Percentiles rank a stretch among this genome's conserved stretches.
Conservation (phyloP, 1,140 invertebrate genomes). For the Pantala flavescens region DNA sequence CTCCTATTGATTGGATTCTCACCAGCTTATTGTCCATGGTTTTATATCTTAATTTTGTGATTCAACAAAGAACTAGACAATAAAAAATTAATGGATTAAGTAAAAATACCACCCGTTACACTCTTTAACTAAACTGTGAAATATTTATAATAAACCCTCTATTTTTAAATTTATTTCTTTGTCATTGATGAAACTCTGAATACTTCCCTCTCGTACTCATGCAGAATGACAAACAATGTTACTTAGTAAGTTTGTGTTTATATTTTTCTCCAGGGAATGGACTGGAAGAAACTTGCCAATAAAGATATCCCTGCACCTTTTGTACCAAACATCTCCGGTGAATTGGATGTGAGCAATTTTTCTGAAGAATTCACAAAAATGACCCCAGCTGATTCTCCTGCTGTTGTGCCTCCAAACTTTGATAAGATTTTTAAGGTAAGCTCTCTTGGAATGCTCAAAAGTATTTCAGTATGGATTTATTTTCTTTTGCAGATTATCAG, state of each 20-base stretch:
- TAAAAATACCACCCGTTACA: too few species aligned
- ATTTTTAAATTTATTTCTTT: too few species aligned
- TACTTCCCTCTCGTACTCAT: too few species aligned
- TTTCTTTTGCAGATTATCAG: neutral
- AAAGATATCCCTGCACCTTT: slow-evolving; percentile 71
- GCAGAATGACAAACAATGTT: slow-evolving; percentile 14
- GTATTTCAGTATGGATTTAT: neutral
- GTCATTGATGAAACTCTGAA: too few species aligned
- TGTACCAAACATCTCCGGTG: slow-evolving; percentile 65
- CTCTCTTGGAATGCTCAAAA: slow-evolving; percentile 23
- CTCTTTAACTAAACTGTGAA: too few species aligned
- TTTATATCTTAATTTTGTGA: too few species aligned
- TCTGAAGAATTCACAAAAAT: slow-evolving; percentile 91
- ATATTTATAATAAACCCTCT: too few species aligned
- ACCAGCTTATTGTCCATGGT: too few species aligned
- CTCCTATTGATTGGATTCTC: too few species aligned
- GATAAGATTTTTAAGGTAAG: slow-evolving; percentile 77
- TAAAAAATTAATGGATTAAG: too few species aligned
- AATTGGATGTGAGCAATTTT: slow-evolving; percentile 91
- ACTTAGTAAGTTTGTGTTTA: neutral
- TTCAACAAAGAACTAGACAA: too few species aligned
- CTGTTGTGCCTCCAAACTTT: slow-evolving; percentile 69
- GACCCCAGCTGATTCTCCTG: slow-evolving; percentile 81
- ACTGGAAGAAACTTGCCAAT: slow-evolving; percentile 64
- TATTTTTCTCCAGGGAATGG: slow-evolving; percentile 41